Base-by-base conservation (phyloP, 2,888 invertebrate species). In the Pandemis corylana region DNA sequence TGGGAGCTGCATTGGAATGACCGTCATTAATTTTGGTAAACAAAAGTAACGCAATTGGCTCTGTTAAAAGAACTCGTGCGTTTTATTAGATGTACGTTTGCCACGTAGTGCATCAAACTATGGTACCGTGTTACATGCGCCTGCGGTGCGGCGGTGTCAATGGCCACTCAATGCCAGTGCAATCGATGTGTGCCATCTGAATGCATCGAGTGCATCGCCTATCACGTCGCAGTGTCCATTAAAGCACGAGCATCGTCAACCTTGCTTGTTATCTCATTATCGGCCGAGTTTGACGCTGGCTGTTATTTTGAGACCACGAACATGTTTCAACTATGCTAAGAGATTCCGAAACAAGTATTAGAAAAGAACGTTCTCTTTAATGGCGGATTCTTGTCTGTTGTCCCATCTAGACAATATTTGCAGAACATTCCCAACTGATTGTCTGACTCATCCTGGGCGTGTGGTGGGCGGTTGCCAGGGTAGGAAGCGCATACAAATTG, bases 161-260 rank as follows among this genome's bases (percentile, higher is more conserved):
- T 65, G 71, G 61, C 65, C 76, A 74, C 56, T 65, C 76, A 76
- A 74, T 76, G 76, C 71, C 76, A 71, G 42, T 41, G 68, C 71
- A 67, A 75, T 75, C 76, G 59, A 76, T 75, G 66, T 75, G 72
- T 75, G 75, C 66, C 75, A 76, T 70, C 75, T 59, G 71, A 68
- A 49, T 56, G 62, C 56, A 63, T 28, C 49, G n/a, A 49, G 15
- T 63, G 67, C 68, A 62, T 41, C 62, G 20, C 64, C 63, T 44
- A 59, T 51, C 41, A n/a, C 49, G 49, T 49, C 46, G 46, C 65
- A 49, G 28, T 65, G 9, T 46, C 28, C 65, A 13, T 49, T 20
- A 28, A 13, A 46, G 64, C 46, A 12, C 61, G 12, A 46, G 12
- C 51, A 51, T 51, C 62, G 12, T 13, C 20, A 65, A 7, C 65